These are phyloP conservation scores for Pithys albifrons DNA, from an alignment of 2,113 vertebrate genomes.

Conservation along the genomic window DNA sequence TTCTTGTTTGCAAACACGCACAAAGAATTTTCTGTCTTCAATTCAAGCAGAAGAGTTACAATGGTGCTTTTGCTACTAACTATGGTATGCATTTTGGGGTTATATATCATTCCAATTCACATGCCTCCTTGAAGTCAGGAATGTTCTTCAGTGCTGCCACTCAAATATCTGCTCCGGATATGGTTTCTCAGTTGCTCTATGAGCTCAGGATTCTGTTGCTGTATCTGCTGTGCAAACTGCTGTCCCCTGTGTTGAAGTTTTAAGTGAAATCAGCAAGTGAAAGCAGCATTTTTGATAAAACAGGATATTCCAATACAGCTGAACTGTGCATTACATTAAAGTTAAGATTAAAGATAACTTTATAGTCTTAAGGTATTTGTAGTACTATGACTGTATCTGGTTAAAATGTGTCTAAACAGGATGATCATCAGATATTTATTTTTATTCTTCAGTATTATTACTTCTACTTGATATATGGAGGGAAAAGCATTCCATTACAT, in stretches of 20 bases:
- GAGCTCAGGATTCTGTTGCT: conserved; percentile 97
- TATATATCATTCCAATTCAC: conserved; percentile 26
- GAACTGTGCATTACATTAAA: neutral
- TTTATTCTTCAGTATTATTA: neutral
- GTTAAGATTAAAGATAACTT: neutral
- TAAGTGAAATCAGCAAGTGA: neutral
- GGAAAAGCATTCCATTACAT: neutral
- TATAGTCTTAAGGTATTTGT: neutral
- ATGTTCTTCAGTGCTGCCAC: conserved; percentile 91
- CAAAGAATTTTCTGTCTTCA: conserved; percentile 66
- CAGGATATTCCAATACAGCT: neutral
- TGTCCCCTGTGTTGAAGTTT: conserved; percentile 84
- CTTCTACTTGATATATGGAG: neutral
- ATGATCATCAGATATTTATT: neutral
- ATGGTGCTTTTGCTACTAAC: conserved; percentile 71
- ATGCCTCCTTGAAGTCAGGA: conserved; percentile 80
- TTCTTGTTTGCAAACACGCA: conserved; percentile 66
- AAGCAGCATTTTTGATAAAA: neutral
- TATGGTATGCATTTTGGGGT: conserved; percentile 60
- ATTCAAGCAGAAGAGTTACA: conserved; percentile 70
- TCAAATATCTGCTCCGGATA: conserved; percentile 94
- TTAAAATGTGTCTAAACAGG: neutral
- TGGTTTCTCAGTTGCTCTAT: conserved; percentile 97
- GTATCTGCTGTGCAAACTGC: conserved; percentile 98
- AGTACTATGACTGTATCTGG: neutral